Evolutionary conservation across 2,797 vertebrate genomes (phyloP).

Genomic region (Macropodus opercularis): DNA sequence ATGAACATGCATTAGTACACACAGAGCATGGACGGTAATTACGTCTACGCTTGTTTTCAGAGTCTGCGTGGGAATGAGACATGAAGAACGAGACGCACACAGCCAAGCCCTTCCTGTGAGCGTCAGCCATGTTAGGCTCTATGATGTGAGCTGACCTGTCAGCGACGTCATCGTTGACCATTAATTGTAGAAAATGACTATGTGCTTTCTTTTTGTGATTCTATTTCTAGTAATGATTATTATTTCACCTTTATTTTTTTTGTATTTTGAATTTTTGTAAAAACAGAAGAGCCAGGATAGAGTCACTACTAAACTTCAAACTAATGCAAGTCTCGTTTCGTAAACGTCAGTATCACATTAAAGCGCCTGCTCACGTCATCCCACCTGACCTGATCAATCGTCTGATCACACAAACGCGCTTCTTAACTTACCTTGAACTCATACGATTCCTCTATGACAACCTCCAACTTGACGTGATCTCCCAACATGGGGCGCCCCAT

Average conservation of each 20-base stretch:
- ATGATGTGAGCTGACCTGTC: too few relatives aligned
- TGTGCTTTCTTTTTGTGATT: not conserved
- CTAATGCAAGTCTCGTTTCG: too few relatives aligned
- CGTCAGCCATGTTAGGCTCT: too few relatives aligned
- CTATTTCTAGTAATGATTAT: not conserved
- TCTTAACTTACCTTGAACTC: slow-evolving; percentile 91
- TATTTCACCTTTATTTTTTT: too few relatives aligned
- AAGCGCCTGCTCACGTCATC: too few relatives aligned
- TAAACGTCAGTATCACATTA: too few relatives aligned
- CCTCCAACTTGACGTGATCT: slow-evolving; percentile 93
- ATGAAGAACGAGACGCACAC: not conserved
- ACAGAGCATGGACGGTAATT: slow-evolving; percentile 48
- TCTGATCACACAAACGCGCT: not conserved
- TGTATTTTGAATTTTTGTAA: too few relatives aligned
- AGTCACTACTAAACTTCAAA: too few relatives aligned
- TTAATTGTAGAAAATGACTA: not conserved
- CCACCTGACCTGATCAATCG: too few relatives aligned
- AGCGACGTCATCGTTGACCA: too few relatives aligned
- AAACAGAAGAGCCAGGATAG: too few relatives aligned
- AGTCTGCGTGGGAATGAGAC: slow-evolving; percentile 42
- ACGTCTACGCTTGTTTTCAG: slow-evolving; percentile 49
- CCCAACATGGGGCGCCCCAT: slow-evolving; percentile 95
- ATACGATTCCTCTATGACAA: slow-evolving; percentile 98
- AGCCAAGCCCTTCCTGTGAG: slow-evolving; percentile 12
- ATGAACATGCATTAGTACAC: slow-evolving; percentile 43